These are phyloP conservation scores for Spicauda simplicius DNA, from an alignment of 2,888 invertebrate genomes.

Conservation along the genomic window DNA sequence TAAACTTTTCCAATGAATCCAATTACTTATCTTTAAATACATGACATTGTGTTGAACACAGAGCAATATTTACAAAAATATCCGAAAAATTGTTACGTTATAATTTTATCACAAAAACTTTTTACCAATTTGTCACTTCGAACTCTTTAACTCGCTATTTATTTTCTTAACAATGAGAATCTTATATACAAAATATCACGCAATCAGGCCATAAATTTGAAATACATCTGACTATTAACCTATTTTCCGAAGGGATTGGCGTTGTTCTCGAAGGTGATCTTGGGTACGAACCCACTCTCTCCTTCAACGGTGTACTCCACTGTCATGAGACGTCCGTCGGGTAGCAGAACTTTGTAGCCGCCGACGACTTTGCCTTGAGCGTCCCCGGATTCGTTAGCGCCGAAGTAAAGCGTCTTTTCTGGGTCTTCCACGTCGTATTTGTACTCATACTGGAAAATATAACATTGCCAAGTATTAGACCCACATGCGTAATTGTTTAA, in stretches of 20 bases:
- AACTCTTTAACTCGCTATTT: too few species aligned
- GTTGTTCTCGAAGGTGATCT: conserved; percentile 86
- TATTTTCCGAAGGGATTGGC: conserved; percentile 83
- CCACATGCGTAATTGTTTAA: too few species aligned
- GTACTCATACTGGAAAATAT: conserved; percentile 86
- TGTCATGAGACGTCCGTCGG: conserved; percentile 89
- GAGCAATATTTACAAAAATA: too few species aligned
- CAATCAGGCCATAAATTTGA: conserved; percentile 10
- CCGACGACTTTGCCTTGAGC: conserved; percentile 87
- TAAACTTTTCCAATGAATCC: background rate
- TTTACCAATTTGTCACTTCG: too few species aligned
- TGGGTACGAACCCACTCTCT: conserved; percentile 89
- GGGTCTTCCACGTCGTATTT: conserved; percentile 90
- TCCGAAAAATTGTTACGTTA: too few species aligned
- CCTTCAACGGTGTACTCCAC: conserved; percentile 90
- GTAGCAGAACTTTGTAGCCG: conserved; percentile 87
- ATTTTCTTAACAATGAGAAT: background rate
- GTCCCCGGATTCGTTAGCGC: conserved; percentile 88
- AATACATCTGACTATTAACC: background rate
- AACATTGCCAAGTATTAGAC: background rate
- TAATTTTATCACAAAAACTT: too few species aligned
- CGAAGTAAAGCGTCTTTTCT: conserved; percentile 87
- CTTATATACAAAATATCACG: conserved; percentile 5
- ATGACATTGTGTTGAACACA: background rate
- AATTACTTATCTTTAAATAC: too few species aligned